Percentiles rank a stretch among this genome's conserved stretches.
These are phyloP conservation scores for Coelinius sp. DNA, from an alignment of 2,888 invertebrate genomes.

Conservation along the genomic window DNA sequence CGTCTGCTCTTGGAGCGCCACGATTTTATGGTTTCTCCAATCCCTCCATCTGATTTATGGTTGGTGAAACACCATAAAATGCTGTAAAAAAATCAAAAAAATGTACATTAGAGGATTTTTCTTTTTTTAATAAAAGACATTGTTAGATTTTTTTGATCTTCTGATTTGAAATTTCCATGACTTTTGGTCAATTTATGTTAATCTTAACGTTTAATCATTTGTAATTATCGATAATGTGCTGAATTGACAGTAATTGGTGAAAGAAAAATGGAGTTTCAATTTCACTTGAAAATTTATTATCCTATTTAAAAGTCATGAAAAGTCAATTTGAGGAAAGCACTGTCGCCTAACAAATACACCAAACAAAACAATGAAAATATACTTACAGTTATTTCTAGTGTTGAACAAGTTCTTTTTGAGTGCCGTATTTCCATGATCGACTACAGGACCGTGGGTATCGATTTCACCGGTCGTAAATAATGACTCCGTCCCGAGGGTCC, in stretches of 20 bases:
- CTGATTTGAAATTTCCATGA: no score
- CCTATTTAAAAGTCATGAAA: neutral
- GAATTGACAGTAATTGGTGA: no score
- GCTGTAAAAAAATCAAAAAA: conserved; percentile 54
- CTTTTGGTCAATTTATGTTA: no score
- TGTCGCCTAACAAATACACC: neutral
- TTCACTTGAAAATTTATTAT: no score
- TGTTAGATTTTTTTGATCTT: neutral
- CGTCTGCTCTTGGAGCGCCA: conserved; percentile 48
- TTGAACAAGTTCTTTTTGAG: conserved; percentile 45
- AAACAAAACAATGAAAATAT: neutral
- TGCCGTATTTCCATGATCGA: conserved; percentile 63
- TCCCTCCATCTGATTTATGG: conserved; percentile 62
- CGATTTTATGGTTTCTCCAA: conserved; percentile 59
- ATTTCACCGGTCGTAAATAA: conserved; percentile 67
- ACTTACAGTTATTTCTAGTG: conserved; percentile 43
- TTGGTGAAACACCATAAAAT: conserved; percentile 60
- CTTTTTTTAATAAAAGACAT: neutral
- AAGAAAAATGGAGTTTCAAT: no score
- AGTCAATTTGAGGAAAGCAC: no score
- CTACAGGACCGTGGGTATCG: conserved; percentile 57
- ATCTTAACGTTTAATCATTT: no score
- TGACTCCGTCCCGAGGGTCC: conserved; percentile 46
- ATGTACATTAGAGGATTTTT: neutral
- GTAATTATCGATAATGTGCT: no score